These are phyloP conservation scores for Apus apus DNA, from an alignment of 2,113 vertebrate species.

Conservation along the genomic window DNA sequence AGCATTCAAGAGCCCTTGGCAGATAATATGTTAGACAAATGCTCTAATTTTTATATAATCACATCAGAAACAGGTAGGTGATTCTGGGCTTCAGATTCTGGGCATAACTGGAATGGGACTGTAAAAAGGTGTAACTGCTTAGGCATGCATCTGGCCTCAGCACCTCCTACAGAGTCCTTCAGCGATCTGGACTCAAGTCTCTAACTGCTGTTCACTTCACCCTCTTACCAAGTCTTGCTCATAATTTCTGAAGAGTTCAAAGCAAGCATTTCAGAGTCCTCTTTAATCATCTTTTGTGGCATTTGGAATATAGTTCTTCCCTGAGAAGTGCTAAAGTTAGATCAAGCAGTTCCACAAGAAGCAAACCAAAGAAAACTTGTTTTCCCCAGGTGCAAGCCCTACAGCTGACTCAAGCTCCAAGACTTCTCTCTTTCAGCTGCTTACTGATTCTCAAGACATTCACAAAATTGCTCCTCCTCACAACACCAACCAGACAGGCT, in stretches of 20 bases:
- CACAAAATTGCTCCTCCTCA: background rate
- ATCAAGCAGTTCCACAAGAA: conserved; percentile 8
- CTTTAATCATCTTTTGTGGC: background rate
- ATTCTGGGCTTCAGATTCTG: background rate
- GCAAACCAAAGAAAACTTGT: background rate
- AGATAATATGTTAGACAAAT: background rate
- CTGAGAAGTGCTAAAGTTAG: conserved; percentile 3
- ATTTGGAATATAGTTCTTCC: conserved; percentile 22
- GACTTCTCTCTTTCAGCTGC: background rate
- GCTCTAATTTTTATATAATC: background rate
- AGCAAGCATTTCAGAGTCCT: background rate
- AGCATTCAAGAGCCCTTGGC: background rate
- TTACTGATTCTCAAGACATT: background rate
- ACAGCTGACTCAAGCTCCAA: background rate
- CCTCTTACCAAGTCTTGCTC: background rate
- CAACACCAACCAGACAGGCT: background rate
- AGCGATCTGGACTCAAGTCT: background rate
- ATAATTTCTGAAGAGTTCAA: conserved; percentile 12
- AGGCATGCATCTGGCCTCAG: background rate
- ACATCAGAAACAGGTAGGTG: background rate
- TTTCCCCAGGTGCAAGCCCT: background rate
- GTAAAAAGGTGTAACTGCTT: background rate
- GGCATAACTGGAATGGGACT: background rate
- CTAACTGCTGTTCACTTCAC: background rate
- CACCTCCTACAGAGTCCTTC: background rate